A percentile compares a stretch with the other conserved stretches of the same genome.
These are phyloP conservation scores for Microdon myrmicae DNA, from an alignment of 2,888 invertebrate species.

Conservation along the genomic window DNA sequence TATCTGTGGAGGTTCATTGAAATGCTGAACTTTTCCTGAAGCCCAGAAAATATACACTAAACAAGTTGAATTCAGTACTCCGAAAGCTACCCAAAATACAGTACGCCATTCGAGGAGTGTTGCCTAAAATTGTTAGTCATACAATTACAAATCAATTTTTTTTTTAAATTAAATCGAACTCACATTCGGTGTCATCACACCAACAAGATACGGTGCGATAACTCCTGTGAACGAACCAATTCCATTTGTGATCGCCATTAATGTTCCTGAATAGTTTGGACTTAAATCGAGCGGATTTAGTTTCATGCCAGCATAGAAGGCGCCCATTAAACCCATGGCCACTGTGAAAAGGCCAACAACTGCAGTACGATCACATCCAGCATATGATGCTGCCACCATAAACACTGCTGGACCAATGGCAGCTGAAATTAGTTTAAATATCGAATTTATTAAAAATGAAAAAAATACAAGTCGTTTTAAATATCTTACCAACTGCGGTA, in stretches of 20 bases:
- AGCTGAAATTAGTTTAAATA: conserved; percentile 65
- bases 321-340: conserved; percentile 78
- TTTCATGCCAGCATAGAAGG: conserved; percentile 75
- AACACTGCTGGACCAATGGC: conserved; percentile 76
- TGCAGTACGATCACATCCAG: conserved; percentile 72
- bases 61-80: conserved; percentile 74
- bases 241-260: conserved; percentile 76
- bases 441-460: neutral
- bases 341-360: conserved; percentile 74
- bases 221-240: conserved; percentile 76
- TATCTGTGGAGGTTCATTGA: conserved; percentile 74
- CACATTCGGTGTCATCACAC: conserved; percentile 72
- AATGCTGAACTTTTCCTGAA: conserved; percentile 78
- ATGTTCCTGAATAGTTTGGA: conserved; percentile 74
- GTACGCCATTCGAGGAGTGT: conserved; percentile 76
- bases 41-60: conserved; percentile 76
- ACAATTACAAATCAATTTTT: neutral
- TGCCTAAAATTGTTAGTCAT: conserved; percentile 67
- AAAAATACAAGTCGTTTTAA: neutral
- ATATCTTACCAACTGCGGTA: conserved; percentile 73
- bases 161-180: conserved; percentile 57
- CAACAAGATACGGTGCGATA: conserved; percentile 74
- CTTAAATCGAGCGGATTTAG: conserved; percentile 74
- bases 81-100: conserved; percentile 84
- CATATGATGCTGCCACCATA: conserved; percentile 76